Base-by-base conservation (phyloP, 2,113 vertebrate species). In the Macrotus californicus region DNA sequence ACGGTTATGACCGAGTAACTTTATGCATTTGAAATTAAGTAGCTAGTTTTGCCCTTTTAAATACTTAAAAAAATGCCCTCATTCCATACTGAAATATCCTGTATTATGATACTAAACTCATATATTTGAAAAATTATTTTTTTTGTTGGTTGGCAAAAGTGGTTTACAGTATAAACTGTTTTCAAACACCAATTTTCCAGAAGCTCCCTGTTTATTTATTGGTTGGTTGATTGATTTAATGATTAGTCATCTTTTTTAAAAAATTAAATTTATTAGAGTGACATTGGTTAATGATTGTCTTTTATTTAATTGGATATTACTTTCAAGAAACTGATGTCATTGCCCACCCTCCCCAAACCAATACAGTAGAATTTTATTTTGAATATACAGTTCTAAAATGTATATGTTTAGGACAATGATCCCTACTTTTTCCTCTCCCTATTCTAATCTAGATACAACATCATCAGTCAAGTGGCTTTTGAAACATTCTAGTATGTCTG, bases 241-340 rank as follows among this genome's bases (percentile, higher is more conserved):
- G 31, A 34, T 76, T 43, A 76, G 43, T 48, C 31, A 76, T 50
- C 34, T 12, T 12, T 77, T 77, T 52, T n/a, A 50, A 77, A 52
- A 50, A 77, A 52, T 77, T 77, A 77, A 77, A 52, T 77, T 52
- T 52, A n/a, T 52, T 52, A 10, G 46, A 34, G 46, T 77, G 46
- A 52, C 46, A 77, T 52, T 77, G 75, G 48, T 77, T 77, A 50
- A 22, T 77, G 75, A 50, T 50, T 24, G 9, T 76, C 52, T 88
- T 95, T 96, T 39, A 81, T 82, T 92, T 96, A 89, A 95, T 26
- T 87, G 70, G 24, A 48, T 91, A 48, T 93, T 87, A 90, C 39
- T 88, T 94, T 31, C 3, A 96, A 64, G 66, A 94, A 93, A 75
- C 46, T 72, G 11, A 54, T 81, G 31, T 94, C 9, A 81, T 4